These are phyloP conservation scores for Bunonema sp. DNA, from an alignment of 2,888 invertebrate species.

Conservation along the genomic window DNA sequence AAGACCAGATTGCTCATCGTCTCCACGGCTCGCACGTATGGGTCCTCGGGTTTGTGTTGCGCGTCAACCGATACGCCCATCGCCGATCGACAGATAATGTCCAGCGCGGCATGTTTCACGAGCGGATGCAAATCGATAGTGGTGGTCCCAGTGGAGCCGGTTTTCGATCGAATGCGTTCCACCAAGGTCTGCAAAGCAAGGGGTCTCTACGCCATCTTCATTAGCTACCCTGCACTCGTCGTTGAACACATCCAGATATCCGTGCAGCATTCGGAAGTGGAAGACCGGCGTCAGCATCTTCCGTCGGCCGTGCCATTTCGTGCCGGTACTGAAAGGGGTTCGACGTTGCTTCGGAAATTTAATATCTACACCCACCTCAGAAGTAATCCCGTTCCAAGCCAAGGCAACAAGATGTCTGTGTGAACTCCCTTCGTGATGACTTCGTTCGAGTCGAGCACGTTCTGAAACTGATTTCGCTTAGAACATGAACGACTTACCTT, in stretches of 20 bases:
- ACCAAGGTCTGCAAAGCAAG: background rate
- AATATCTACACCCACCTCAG: too few relatives aligned
- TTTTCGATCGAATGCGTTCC: background rate
- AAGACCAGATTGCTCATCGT: slow-evolving; percentile 7
- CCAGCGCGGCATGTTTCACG: slow-evolving; percentile 49
- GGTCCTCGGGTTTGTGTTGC: slow-evolving; percentile 5
- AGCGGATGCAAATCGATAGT: slow-evolving; percentile 47
- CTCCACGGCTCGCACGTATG: slow-evolving; percentile 11
- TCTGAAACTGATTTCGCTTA: slow-evolving; percentile 5
- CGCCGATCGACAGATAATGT: slow-evolving; percentile 33
- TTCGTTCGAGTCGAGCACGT: slow-evolving; percentile 27
- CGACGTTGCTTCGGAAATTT: too few relatives aligned
- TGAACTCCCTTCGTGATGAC: slow-evolving; percentile 42
- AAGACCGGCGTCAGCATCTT: too few relatives aligned
- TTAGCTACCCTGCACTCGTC: too few relatives aligned
- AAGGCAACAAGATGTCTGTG: slow-evolving; percentile 46
- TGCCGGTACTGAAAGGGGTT: too few relatives aligned
- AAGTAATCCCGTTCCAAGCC: slow-evolving; percentile 48
- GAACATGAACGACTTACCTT: slow-evolving; percentile 2
- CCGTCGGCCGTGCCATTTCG: too few relatives aligned
- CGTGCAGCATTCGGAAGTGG: too few relatives aligned
- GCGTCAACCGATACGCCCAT: slow-evolving; percentile 11
- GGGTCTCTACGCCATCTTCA: slow-evolving; percentile 3
- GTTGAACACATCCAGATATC: slow-evolving; percentile 3
- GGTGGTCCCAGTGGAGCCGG: background rate